Base-by-base conservation (phyloP, 1,140 invertebrate species). In the Pectinophora gossypiella region DNA sequence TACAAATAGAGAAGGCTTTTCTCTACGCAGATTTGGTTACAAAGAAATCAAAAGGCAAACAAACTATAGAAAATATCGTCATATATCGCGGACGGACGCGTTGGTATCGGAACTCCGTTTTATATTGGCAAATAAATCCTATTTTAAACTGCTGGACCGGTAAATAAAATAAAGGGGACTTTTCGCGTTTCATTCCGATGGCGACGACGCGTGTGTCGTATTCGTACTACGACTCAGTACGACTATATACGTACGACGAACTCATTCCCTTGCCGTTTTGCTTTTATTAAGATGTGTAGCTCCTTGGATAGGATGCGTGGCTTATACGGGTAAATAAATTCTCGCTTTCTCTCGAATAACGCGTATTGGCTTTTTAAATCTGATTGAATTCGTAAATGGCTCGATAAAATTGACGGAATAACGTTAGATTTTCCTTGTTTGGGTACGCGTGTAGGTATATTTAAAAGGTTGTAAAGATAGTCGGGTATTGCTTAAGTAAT, bases 121-220 rank as follows among this genome's bases (percentile, higher is more conserved):
- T 75, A 75, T 76, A 79, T 79, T 75, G 73, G 67, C 64, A 64
- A 69, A 79, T 76, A 79, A 76, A 79, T 76, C 67, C 64, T 60
- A 56, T 76, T 79, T 75, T 75, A 75, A 76, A 76, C 66, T 59
- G 60, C 46, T 66, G 55, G 65, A 60, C 58, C 63, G 68, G 68
- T 69, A 74, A 76, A 79, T 79, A 72, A 73, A 72, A 73, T 69
- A 68, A 71, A 70, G 59, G 71, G 68, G 76, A 76, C 65, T 74
- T 78, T 67, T 70, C 64, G 61, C 67, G 62, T 75, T 72, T 77
- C 69, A 72, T 77, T 70, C 70, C 61, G 46, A 59, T 47, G 48
- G n/a, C n/a, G n/a, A n/a, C n/a, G n/a, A n/a, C n/a, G n/a, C n/a
- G n/a, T n/a, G n/a, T n/a, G n/a, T n/a, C n/a, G n/a, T n/a, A n/a